Evolutionary conservation across 2,888 invertebrate genomes (phyloP).

Genomic region (Nephrotoma appendiculata): DNA sequence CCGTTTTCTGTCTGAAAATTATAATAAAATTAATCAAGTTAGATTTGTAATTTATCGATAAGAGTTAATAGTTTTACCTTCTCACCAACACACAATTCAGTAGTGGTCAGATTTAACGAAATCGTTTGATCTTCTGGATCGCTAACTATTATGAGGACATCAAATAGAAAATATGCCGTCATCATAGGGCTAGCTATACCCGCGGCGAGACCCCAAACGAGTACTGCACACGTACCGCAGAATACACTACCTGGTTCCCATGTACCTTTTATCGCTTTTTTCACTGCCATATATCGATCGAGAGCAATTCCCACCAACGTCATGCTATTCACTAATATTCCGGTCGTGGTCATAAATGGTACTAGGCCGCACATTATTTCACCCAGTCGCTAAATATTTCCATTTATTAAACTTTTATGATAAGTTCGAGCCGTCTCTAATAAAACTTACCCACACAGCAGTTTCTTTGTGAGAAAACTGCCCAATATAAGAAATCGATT

Average conservation of each 20-base stretch:
- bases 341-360: conserved; percentile 36
- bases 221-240: conserved; percentile 24
- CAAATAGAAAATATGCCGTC: conserved; percentile 23
- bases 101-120: conserved; percentile 7
- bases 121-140: conserved; percentile 13
- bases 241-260: conserved; percentile 33
- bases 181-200: conserved; percentile 32
- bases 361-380: conserved; percentile 34
- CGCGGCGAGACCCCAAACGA: conserved; percentile 31
- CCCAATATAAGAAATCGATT: conserved; percentile 19
- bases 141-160: conserved; percentile 20
- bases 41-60: neutral
- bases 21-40: neutral
- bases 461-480: conserved; percentile 21
- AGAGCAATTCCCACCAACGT: conserved; percentile 39
- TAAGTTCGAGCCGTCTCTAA: neutral
- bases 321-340: conserved; percentile 36
- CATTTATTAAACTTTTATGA: neutral
- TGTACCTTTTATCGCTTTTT: conserved; percentile 27
- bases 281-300: conserved; percentile 38
- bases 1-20: conserved; percentile 18
- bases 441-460: conserved; percentile 23
- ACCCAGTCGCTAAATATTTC: conserved; percentile 27
- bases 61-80: conserved; percentile 18
- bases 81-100: conserved; percentile 23